Conservation (phyloP, 1,140 invertebrate genomes). For the Tyrophagus putrescentiae region DNA sequence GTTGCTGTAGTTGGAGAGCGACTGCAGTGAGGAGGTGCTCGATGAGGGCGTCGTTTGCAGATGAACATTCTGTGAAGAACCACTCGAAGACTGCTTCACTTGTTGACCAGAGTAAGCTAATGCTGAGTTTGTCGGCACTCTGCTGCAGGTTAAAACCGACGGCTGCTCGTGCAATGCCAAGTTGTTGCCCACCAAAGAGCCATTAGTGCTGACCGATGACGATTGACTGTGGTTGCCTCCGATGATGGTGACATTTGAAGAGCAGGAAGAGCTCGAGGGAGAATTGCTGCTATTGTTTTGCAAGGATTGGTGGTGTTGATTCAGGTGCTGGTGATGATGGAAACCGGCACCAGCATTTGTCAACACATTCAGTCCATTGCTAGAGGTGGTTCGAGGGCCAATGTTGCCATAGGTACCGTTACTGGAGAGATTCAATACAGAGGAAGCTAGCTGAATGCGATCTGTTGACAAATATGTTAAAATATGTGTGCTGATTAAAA, state of each 20-base stretch:
- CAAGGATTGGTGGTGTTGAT: too few relatives aligned
- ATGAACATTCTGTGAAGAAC: neutral
- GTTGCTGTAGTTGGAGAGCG: neutral
- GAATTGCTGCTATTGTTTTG: too few relatives aligned
- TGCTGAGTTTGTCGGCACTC: neutral
- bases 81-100: too few relatives aligned
- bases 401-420: neutral
- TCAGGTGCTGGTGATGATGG: too few relatives aligned
- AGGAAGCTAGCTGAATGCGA: neutral
- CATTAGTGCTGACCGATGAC: neutral
- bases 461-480: neutral
- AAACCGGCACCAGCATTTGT: too few relatives aligned
- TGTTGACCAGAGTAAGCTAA: too few relatives aligned
- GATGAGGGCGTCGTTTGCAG: slow-evolving; percentile 10
- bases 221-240: too few relatives aligned
- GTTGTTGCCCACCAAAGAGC: neutral
- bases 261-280: too few relatives aligned
- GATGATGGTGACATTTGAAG: too few relatives aligned
- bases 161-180: neutral
- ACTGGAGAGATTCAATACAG: neutral
- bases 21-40: slow-evolving; percentile 10
- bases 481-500: too few relatives aligned
- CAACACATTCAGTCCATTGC: neutral
- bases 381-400: neutral
- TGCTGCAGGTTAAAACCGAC: neutral